Base-by-base conservation (phyloP, 2,888 invertebrate genomes). In the Agrotis segetum region DNA sequence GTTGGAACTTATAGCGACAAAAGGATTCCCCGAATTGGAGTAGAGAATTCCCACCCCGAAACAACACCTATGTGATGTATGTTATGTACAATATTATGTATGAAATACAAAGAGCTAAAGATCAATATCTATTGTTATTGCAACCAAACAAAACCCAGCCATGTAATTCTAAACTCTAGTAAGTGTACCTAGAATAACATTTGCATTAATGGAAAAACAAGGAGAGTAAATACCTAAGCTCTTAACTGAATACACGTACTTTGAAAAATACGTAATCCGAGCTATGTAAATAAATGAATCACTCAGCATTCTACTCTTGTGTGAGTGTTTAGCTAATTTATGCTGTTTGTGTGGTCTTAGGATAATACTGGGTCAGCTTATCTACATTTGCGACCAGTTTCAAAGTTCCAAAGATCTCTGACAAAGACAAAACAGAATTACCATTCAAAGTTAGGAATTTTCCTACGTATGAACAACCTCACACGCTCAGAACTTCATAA, bases 231-330 rank as follows among this genome's bases (percentile, higher is more conserved):
- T 24, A 79, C 16, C 56, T 58, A 74, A 59, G 62, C 62, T 66
- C n/a, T 59, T 24, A 46, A 46, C 55, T 50, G 24, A 34, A n/a
- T 56, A 55, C 46, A 64, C 46, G 50, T 71, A 52, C 79, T 67
- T 61, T 46, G 52, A 65, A 80, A 77, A 65, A 78, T 75, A 55
- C 49, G 64, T 77, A 75, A 70, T 72, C 34, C 47, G 62, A 55
- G 46, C 9, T 29, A 59, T 63, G 81, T 47, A 80, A 80, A 80
- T 75, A 75, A 62, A 29, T 80, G 78, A 69, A 59, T 78, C 75
- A 81, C 65, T 64, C 29, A 79, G 67, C 50, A 62, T 71, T 44
- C 50, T 44, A n/a, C 21, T 59, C 50, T 47, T 34, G 55, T 55
- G 13, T 16, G 50, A 58, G 44, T 56, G 68, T 53, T 60, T 61